Percentiles rank a stretch among this genome's conserved stretches.
phyloP scores from a whole-genome alignment of 2,113 vertebrate genomes.

The Coracopsis vasa region DNA sequence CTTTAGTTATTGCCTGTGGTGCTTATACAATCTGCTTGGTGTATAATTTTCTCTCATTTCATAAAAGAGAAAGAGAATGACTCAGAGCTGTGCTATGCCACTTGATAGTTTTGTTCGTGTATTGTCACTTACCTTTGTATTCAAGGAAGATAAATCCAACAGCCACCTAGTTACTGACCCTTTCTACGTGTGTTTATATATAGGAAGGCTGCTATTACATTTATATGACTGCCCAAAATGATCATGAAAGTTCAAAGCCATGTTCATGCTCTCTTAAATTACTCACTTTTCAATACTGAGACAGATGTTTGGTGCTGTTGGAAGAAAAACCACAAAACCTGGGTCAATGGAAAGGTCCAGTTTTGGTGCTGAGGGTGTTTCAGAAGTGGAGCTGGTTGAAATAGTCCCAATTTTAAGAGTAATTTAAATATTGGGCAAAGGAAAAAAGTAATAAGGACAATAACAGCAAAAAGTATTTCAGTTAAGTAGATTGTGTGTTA shows the following conservation, averaged over 20 bases:
- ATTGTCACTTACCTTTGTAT: slow-evolving; percentile 35
- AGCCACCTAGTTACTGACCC: not conserved
- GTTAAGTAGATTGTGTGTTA: not conserved
- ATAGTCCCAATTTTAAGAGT: not conserved
- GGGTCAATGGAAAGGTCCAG: not conserved
- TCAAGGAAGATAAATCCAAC: not conserved
- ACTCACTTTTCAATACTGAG: not conserved
- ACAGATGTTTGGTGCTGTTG: not conserved
- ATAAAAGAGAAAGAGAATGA: not conserved
- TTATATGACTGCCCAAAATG: not conserved
- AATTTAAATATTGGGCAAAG: not conserved
- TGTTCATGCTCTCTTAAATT: not conserved
- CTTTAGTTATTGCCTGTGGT: slow-evolving; percentile 31
- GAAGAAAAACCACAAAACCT: not conserved
- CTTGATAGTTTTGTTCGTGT: not conserved
- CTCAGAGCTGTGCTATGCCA: slow-evolving; percentile 39
- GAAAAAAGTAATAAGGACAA: not conserved
- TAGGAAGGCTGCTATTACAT: not conserved
- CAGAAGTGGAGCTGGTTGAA: not conserved
- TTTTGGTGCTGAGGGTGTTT: not conserved
- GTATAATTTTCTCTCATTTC: slow-evolving; percentile 31
- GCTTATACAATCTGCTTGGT: slow-evolving; percentile 53
- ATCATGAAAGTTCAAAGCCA: not conserved
- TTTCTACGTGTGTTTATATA: not conserved
- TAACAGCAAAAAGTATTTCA: not conserved